Conservation (phyloP, 2,113 vertebrate species). For the Atlantisia rogersi region DNA sequence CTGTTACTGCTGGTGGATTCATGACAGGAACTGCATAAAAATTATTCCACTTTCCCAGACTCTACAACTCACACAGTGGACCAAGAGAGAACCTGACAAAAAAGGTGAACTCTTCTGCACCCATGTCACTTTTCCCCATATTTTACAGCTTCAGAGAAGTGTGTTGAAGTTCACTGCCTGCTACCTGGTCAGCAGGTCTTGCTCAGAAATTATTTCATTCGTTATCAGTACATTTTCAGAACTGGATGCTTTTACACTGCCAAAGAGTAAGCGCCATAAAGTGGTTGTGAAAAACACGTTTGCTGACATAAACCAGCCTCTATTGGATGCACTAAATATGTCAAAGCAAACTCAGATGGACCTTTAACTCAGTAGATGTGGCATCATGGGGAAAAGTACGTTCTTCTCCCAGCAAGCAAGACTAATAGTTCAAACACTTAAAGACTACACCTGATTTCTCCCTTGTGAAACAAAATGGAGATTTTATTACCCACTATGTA, state of each 20-base stretch:
- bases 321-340: constrained; percentile 48
- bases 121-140: background rate
- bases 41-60: background rate
- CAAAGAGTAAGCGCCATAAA: background rate
- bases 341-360: constrained; percentile 48
- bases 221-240: background rate
- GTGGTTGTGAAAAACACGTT: constrained; percentile 17
- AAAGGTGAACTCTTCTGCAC: constrained; percentile 16
- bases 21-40: constrained; percentile 17
- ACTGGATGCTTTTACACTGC: background rate
- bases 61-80: constrained; percentile 5
- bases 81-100: constrained; percentile 1
- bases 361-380: background rate
- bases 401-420: constrained; percentile 23
- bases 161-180: constrained; percentile 3
- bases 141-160: background rate
- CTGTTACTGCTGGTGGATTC: constrained; percentile 21
- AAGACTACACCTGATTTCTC: constrained; percentile 56
- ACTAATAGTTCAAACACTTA: constrained; percentile 43
- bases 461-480: constrained; percentile 52
- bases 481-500: constrained; percentile 59
- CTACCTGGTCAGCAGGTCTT: constrained; percentile 25
- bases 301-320: constrained; percentile 21
- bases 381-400: background rate
- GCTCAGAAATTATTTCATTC: constrained; percentile 34